Evolutionary conservation across 2,888 invertebrate species (phyloP).

Genomic region (Trissolcus brochymenae): DNA sequence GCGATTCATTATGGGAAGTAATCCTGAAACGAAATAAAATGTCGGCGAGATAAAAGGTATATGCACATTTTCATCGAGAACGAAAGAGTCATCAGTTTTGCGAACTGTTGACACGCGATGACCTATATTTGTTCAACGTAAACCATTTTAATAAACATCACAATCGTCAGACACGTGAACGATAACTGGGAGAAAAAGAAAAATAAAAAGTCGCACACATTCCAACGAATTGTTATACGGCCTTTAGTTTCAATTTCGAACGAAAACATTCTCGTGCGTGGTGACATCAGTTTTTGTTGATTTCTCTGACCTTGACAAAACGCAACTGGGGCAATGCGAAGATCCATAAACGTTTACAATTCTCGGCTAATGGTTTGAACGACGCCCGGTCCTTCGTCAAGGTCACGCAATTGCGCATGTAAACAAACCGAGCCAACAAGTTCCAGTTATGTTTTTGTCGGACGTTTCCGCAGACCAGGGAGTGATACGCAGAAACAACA

Average conservation of each 20-base stretch:
- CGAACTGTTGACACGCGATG: constrained; percentile 27
- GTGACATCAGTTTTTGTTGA: too few species aligned
- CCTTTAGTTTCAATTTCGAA: background rate
- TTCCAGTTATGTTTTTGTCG: background rate
- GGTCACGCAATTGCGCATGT: constrained; percentile 15
- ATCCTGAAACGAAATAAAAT: background rate
- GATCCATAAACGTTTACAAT: constrained; percentile 25
- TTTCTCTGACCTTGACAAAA: constrained; percentile 13
- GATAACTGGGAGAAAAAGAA: too few species aligned
- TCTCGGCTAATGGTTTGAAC: background rate
- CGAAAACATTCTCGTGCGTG: background rate
- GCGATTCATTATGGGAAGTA: too few species aligned
- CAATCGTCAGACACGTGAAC: background rate
- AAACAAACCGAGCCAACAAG: constrained; percentile 18
- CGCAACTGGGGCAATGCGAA: constrained; percentile 3
- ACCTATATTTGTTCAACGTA: constrained; percentile 18
- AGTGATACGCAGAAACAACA: background rate
- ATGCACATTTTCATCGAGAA: constrained; percentile 8
- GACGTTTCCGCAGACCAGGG: background rate
- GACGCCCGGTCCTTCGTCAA: constrained; percentile 5
- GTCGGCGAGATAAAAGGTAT: constrained; percentile 2
- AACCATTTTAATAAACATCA: constrained; percentile 15
- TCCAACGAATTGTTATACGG: background rate
- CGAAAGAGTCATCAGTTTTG: constrained; percentile 22
- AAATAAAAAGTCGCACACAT: background rate